Percentiles rank a stretch among this genome's conserved stretches.
These are phyloP conservation scores for Diacarnus erythraeanus DNA, from an alignment of 37 sponge, comb jelly and placozoan species.

Conservation along the genomic window DNA sequence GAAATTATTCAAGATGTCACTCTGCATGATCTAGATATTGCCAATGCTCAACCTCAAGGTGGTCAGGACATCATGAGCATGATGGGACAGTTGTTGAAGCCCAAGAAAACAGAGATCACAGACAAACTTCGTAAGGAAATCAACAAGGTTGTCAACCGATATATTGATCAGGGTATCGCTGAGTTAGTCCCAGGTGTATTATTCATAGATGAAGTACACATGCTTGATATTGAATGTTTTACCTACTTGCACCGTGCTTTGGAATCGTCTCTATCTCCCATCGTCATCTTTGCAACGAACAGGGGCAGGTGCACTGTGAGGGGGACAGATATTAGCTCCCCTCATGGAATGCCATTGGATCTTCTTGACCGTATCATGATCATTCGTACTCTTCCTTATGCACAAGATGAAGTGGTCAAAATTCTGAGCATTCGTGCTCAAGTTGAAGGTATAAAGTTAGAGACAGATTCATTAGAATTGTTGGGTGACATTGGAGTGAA, in stretches of 20 bases:
- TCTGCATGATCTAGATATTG: slow-evolving; percentile 95
- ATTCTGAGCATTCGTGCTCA: slow-evolving; percentile 91
- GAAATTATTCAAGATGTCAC: slow-evolving; percentile 99
- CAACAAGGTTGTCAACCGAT: slow-evolving; percentile 99
- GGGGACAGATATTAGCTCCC: slow-evolving; percentile 89
- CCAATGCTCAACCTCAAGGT: slow-evolving; percentile 97
- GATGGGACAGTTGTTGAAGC: slow-evolving; percentile 97
- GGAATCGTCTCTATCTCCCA: slow-evolving; percentile 93
- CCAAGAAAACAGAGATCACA: slow-evolving; percentile 99
- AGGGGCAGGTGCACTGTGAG: slow-evolving; percentile 91
- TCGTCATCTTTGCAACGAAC: slow-evolving; percentile 98
- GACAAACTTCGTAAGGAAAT: slow-evolving; percentile 98
- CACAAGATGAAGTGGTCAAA: slow-evolving; percentile 90
- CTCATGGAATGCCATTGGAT: slow-evolving; percentile 97
- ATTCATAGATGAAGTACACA: slow-evolving; percentile 99
- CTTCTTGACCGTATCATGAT: slow-evolving; percentile 95
- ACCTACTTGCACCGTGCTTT: slow-evolving; percentile 97
- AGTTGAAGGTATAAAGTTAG: slow-evolving; percentile 78
- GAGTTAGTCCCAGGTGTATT: slow-evolving; percentile 98
- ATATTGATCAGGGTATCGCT: slow-evolving; percentile 98
- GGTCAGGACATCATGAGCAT: slow-evolving; percentile 98
- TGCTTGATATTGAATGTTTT: slow-evolving; percentile 99
- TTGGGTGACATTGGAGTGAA: slow-evolving; percentile 87
- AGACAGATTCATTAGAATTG: slow-evolving; percentile 67
- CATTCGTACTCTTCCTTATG: slow-evolving; percentile 92